Evolutionary conservation across 2,797 vertebrate species (phyloP), one percentile per base, ranked within the genome.

Genomic region (Pseudochirops cupreus): DNA sequence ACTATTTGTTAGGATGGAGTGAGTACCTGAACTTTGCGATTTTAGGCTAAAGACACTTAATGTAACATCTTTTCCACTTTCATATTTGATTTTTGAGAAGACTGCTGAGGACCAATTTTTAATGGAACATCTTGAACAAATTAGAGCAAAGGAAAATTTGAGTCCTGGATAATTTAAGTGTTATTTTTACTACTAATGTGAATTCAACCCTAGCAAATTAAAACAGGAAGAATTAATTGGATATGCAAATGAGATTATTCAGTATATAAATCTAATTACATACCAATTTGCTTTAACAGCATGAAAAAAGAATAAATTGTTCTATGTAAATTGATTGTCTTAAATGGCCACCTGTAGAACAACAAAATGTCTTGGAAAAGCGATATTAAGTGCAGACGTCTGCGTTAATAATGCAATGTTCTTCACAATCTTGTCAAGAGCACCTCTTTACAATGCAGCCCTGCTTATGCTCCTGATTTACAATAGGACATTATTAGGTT

Each of bases 161-260:
- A 98, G 96, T 95, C 97, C 97, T 98, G 91, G 97, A 98, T 98
- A 98, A 98, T 98, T 98, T 98, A 98, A 98, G 98, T 98, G 98
- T 97, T 98, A 98, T 98, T 98, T 99, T 98, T 98, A 98, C 97
- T 97, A 98, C 98, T 98, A 99, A 97, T 98, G 98, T 98, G 98
- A 99, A 98, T 98, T 98, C 99, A 99, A 98, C 98, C 98, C 98
- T 98, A 98, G 98, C 98, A 99, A 99, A 99, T 99, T 99, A 99
- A 98, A 99, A 98, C 98, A 98, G 98, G 98, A 98, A 99, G 98
- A 99, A 99, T 99, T 99, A 99, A 99, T 99, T 99, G 99, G 98
- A 99, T 99, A 99, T 99, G 98, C 98, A 99, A 99, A 99, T 99
- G 98, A 99, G 98, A 98, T 99, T 98, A 99, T 99, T 99, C 99